Conservation (phyloP, 1,140 invertebrate species). For the Acromyrmex echinatior region DNA sequence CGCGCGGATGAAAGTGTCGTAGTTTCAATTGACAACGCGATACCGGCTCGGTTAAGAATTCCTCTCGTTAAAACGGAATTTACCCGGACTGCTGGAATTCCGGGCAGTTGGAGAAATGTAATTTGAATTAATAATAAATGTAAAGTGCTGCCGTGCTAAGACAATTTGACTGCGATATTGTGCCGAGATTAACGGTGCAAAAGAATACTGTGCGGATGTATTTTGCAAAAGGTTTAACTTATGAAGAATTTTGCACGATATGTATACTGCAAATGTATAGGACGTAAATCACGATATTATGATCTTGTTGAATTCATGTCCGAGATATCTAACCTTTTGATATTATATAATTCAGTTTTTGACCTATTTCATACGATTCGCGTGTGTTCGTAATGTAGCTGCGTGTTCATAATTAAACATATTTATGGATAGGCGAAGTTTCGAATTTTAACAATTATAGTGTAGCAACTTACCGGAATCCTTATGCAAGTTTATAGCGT, state of each 20-base stretch:
- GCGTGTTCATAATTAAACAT: constrained; percentile 58
- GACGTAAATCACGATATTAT: constrained; percentile 42
- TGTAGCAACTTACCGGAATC: background rate
- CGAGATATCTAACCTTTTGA: constrained; percentile 12
- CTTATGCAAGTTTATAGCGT: background rate
- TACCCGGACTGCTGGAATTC: constrained; percentile 39
- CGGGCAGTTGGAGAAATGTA: constrained; percentile 32
- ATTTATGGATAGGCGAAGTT: constrained; percentile 46
- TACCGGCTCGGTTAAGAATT: constrained; percentile 56
- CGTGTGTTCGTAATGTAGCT: constrained; percentile 28
- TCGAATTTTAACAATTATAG: constrained; percentile 45
- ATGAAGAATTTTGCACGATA: background rate
- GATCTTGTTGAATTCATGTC: constrained; percentile 46
- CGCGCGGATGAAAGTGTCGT: background rate
- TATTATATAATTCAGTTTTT: constrained; percentile 5
- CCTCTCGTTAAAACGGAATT: constrained; percentile 55
- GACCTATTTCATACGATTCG: constrained; percentile 35
- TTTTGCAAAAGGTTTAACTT: constrained; percentile 10
- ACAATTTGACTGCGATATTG: constrained; percentile 32
- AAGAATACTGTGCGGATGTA: constrained; percentile 27
- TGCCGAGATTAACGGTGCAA: constrained; percentile 31
- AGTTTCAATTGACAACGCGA: constrained; percentile 57
- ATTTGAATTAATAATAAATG: constrained; percentile 65
- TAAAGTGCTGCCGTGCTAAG: constrained; percentile 30
- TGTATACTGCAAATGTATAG: background rate